Conservation (phyloP, 2,113 vertebrate genomes). For the Pachypanchax playfairii region DNA sequence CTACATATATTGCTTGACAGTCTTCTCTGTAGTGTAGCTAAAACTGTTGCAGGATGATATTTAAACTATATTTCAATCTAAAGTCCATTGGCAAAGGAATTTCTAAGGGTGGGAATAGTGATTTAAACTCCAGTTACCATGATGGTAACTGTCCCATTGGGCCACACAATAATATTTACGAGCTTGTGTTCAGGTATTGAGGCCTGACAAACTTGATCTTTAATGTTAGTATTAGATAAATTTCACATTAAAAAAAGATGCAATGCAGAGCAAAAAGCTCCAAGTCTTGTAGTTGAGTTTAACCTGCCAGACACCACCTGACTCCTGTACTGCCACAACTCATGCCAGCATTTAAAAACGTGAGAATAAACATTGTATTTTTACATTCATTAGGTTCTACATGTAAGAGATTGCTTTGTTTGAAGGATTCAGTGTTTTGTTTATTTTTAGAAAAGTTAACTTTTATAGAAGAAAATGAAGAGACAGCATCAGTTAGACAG, state of each 20-base stretch:
- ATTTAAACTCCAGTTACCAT: too few relatives aligned
- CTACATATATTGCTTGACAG: not conserved
- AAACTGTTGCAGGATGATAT: too few relatives aligned
- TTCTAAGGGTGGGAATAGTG: too few relatives aligned
- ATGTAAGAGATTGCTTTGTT: slow-evolving; percentile 46
- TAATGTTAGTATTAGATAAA: too few relatives aligned
- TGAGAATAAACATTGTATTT: slow-evolving; percentile 30
- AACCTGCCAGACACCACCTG: slow-evolving; percentile 28
- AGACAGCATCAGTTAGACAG: slow-evolving; percentile 12
- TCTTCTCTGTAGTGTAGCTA: not conserved
- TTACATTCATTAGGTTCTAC: slow-evolving; percentile 18
- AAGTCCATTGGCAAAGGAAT: too few relatives aligned
- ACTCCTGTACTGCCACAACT: slow-evolving; percentile 2
- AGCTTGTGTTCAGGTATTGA: not conserved
- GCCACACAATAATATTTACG: not conserved
- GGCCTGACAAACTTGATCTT: too few relatives aligned
- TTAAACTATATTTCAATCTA: too few relatives aligned
- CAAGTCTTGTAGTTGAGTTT: slow-evolving; percentile 32
- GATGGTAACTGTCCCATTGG: too few relatives aligned
- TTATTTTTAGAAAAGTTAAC: slow-evolving; percentile 33
- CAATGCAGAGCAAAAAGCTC: slow-evolving; percentile 1
- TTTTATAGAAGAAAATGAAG: slow-evolving; percentile 46
- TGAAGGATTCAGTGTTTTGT: slow-evolving; percentile 10
- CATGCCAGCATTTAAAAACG: slow-evolving; percentile 12
- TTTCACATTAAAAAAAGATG: not conserved